These are phyloP conservation scores for Drosophila insularis DNA, from an alignment of 1,140 invertebrate genomes.

Conservation along the genomic window DNA sequence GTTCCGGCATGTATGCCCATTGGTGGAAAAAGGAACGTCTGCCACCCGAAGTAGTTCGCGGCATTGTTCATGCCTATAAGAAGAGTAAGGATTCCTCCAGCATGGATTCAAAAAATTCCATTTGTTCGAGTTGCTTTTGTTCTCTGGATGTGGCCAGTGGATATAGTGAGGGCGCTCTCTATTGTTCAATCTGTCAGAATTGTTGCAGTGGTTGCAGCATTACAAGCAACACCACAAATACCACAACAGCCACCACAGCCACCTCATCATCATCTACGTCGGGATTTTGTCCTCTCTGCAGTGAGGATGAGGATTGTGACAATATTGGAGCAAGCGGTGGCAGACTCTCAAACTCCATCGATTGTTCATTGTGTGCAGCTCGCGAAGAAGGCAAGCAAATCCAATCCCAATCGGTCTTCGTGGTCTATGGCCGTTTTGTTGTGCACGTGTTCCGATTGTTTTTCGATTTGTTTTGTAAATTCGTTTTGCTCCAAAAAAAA, in stretches of 20 bases:
- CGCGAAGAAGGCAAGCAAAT: slow-evolving; percentile 81
- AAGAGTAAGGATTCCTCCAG: slow-evolving; percentile 46
- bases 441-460: slow-evolving; percentile 69
- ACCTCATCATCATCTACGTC: slow-evolving; percentile 32
- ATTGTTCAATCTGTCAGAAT: slow-evolving; percentile 73
- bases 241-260: slow-evolving; percentile 58
- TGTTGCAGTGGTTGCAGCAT: slow-evolving; percentile 44
- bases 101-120: slow-evolving; percentile 59
- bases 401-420: slow-evolving; percentile 22
- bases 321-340: neutral
- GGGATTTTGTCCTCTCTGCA: slow-evolving; percentile 71
- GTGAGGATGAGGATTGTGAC: slow-evolving; percentile 41
- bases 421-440: slow-evolving; percentile 52
- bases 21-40: slow-evolving; percentile 95
- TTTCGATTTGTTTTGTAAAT: slow-evolving; percentile 81
- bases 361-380: slow-evolving; percentile 71
- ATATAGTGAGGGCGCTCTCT: slow-evolving; percentile 69
- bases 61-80: slow-evolving; percentile 83
- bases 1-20: slow-evolving; percentile 93
- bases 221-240: slow-evolving; percentile 64
- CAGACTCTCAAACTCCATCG: slow-evolving; percentile 55
- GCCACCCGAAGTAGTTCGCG: slow-evolving; percentile 85
- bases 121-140: slow-evolving; percentile 56
- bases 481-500: slow-evolving; percentile 82
- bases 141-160: slow-evolving; percentile 61